Conservation (phyloP, 35 echinoderm and acorn worm species). For the Ophioderma brevispina region DNA sequence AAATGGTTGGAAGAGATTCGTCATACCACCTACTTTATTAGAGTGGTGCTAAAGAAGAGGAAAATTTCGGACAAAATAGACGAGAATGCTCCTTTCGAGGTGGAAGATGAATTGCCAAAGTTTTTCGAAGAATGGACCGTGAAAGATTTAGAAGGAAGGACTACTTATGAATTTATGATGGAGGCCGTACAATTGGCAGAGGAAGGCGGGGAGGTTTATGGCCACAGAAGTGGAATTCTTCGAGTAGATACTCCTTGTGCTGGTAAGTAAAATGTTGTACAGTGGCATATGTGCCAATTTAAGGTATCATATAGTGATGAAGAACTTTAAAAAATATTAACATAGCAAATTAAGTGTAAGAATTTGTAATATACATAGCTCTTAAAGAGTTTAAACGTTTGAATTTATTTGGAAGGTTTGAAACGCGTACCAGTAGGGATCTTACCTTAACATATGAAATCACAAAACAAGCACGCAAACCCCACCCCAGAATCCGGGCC, state of each 20-base stretch:
- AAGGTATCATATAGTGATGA: neutral
- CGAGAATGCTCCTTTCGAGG: slow-evolving; percentile 42
- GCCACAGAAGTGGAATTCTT: slow-evolving; percentile 27
- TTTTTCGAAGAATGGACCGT: slow-evolving; percentile 39
- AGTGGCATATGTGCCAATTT: too few relatives aligned
- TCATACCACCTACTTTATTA: slow-evolving; percentile 42
- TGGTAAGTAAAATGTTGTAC: slow-evolving; percentile 29
- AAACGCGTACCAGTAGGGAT: too few relatives aligned
- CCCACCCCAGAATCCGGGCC: too few relatives aligned
- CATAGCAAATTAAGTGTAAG: too few relatives aligned
- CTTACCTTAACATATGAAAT: too few relatives aligned
- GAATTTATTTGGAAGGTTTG: too few relatives aligned
- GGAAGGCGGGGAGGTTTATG: slow-evolving; percentile 44
- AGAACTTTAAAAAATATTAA: too few relatives aligned
- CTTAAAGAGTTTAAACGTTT: too few relatives aligned
- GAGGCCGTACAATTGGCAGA: slow-evolving; percentile 39
- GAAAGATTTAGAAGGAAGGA: slow-evolving; percentile 27
- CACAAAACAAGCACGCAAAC: too few relatives aligned
- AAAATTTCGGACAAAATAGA: slow-evolving; percentile 63
- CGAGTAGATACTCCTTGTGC: slow-evolving; percentile 50
- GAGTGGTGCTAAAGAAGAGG: slow-evolving; percentile 29
- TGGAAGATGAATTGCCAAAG: neutral
- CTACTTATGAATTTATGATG: slow-evolving; percentile 69
- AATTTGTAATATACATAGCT: too few relatives aligned
- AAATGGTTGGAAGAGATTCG: slow-evolving; percentile 34